Base-by-base conservation (phyloP, 2,888 invertebrate species). In the Mesopsocus fuscifrons region DNA sequence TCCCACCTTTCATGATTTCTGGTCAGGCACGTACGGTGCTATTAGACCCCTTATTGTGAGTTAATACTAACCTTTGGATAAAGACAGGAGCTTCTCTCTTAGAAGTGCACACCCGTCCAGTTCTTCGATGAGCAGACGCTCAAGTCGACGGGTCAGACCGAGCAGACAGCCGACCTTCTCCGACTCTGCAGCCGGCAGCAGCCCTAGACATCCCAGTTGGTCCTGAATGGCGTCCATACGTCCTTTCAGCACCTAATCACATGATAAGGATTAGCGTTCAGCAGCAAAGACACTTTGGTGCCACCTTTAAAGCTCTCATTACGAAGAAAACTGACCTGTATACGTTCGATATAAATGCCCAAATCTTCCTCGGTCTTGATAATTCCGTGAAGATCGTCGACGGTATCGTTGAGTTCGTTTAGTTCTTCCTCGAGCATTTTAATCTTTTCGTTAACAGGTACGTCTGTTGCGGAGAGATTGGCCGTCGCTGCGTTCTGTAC, bases 281-380 rank as follows among this genome's bases (percentile, higher is more conserved):
- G n/a, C n/a, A n/a, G n/a, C n/a, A n/a, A n/a, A n/a, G n/a, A n/a
- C n/a, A n/a, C n/a, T n/a, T n/a, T n/a, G n/a, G n/a, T n/a, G n/a
- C n/a, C n/a, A n/a, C n/a, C n/a, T n/a, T n/a, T n/a, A n/a, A n/a
- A n/a, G n/a, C n/a, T n/a, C n/a, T n/a, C n/a, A n/a, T n/a, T n/a
- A n/a, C n/a, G n/a, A n/a, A n/a, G n/a, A n/a, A 3, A n/a, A 38
- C 44, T 44, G 41, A 58, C 55, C 61, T 84, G 82, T 6, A 85
- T 62, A 41, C 83, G 66, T 59, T 87, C 83, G 6, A 84, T 76
- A 54, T 85, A 85, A 4, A 84, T 63, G 51, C 77, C 75, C 1
- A 87, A 64, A 54, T 87, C 85, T 51, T 87, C 85, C 53, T 82
- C 83, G 42, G 74, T 83, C 55, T 80, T 83, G 34, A 87, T 75